A percentile compares a stretch with the other conserved stretches of the same genome.
Evolutionary conservation across 2,797 vertebrate species (phyloP).

Genomic region (Pipistrellus pipistrellus): DNA sequence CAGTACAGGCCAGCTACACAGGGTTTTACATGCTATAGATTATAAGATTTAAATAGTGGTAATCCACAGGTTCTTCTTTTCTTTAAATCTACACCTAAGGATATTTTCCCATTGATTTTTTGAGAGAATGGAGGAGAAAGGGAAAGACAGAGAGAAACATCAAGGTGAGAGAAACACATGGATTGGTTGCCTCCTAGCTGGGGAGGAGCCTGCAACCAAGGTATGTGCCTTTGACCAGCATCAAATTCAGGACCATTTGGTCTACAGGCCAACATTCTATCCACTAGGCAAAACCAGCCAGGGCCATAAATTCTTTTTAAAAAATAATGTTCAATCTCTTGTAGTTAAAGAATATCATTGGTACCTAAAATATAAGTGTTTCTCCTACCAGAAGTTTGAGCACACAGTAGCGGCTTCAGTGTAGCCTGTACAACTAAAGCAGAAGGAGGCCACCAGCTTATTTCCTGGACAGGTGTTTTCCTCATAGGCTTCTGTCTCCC

Average conservation of each 20-base stretch:
- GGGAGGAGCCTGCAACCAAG: too few relatives aligned
- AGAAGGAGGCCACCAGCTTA: accelerated
- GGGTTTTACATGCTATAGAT: background rate
- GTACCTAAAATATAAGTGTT: background rate
- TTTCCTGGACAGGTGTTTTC: background rate
- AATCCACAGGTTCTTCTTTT: background rate
- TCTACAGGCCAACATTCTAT: too few relatives aligned
- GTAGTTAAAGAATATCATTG: background rate
- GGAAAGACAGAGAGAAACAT: too few relatives aligned
- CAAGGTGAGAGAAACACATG: too few relatives aligned
- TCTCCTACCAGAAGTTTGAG: background rate
- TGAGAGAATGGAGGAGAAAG: too few relatives aligned
- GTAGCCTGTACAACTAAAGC: too few relatives aligned
- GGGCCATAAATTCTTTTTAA: background rate
- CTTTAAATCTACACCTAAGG: too few relatives aligned
- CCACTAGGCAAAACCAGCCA: too few relatives aligned
- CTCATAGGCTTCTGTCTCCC: accelerated
- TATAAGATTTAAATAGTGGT: background rate
- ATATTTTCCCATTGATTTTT: too few relatives aligned
- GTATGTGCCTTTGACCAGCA: too few relatives aligned
- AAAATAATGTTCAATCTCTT: background rate
- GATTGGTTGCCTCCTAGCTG: too few relatives aligned
- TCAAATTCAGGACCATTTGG: too few relatives aligned
- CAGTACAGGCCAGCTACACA: background rate
- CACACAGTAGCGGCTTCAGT: background rate